Evolutionary conservation across 2,113 vertebrate species (phyloP), one percentile per base, ranked within the genome.

Genomic region (Sciurus niger): DNA sequence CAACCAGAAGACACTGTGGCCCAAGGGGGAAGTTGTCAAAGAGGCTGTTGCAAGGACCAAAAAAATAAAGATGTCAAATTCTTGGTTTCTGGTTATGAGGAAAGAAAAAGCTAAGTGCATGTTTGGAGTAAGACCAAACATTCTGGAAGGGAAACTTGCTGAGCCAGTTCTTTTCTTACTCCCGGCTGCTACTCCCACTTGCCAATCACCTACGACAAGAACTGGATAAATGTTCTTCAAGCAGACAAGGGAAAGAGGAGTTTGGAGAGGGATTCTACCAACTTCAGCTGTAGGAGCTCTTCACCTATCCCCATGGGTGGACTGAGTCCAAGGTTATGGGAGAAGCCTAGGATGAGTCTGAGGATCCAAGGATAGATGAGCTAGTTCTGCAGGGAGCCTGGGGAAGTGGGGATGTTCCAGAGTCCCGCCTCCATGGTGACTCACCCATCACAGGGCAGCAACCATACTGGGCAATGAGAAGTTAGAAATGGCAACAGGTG

Each of bases 251-350:
- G 76, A 55, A 67, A 2, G 67, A 17, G 40, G 32, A 20, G 0
- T 3, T 13, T 14, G 30, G 12, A 34, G 4, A 65, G 18, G 8
- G 16, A 22, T 34, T 51, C 8, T 0, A 17, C 16, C 4, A 13
- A 4, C 2, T 0, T 6, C 22, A 0, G 3, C 25, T 28, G 2
- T 7, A 1, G 51, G 22, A 68, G n/a, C 30, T 20, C 72, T 72
- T 14, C 13, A 5, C 32, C 22, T 48, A 46, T 53, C 60, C 25
- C 43, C 1, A 0, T 4, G 43, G 2, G 8, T 6, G 1, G 20
- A 34, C 34, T 70, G 30, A 55, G 20, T 30, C 22, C 72, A 86
- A 12, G 53, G 24, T 84, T 28, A 43, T 34, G 30, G 48, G 7
- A 60, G 68, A 40, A 85, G 73, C 53, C n/a, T 4, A 1, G 0